Percentiles rank a stretch among this genome's conserved stretches.
phyloP scores from a whole-genome alignment of 2,113 vertebrate genomes.

The Zapornia atra region DNA sequence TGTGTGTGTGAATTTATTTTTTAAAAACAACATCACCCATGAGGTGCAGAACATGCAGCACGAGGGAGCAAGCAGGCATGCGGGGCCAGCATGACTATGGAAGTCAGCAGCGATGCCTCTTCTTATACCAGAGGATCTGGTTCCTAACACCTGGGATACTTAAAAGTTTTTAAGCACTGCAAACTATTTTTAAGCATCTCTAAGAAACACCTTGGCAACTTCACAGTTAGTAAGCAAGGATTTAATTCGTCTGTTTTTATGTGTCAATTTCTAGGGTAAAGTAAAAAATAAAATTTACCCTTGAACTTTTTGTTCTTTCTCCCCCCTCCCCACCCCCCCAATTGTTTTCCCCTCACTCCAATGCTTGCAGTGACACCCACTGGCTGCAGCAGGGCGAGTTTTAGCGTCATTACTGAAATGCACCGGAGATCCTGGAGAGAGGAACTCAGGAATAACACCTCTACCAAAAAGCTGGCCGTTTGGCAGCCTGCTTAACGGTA shows the following conservation, averaged over 20 bases:
- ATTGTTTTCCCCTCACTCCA: not conserved
- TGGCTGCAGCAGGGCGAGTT: not conserved
- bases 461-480: not conserved
- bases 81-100: not conserved
- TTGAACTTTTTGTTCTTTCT: not conserved
- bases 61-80: not conserved
- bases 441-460: not conserved
- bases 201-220: not conserved
- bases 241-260: not conserved
- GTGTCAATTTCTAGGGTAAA: not conserved
- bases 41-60: not conserved
- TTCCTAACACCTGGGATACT: not conserved
- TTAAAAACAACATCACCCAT: not conserved
- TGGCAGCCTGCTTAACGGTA: not conserved
- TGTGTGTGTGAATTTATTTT: too few species aligned
- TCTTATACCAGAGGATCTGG: not conserved
- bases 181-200: not conserved
- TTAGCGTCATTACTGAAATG: not conserved
- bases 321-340: not conserved
- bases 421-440: not conserved
- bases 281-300: not conserved
- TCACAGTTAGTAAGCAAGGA: not conserved
- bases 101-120: not conserved
- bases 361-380: slow-evolving; percentile 35
- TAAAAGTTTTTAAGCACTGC: not conserved